These are phyloP conservation scores for Dysdera silvatica DNA, from an alignment of 1,140 invertebrate species.

Conservation along the genomic window DNA sequence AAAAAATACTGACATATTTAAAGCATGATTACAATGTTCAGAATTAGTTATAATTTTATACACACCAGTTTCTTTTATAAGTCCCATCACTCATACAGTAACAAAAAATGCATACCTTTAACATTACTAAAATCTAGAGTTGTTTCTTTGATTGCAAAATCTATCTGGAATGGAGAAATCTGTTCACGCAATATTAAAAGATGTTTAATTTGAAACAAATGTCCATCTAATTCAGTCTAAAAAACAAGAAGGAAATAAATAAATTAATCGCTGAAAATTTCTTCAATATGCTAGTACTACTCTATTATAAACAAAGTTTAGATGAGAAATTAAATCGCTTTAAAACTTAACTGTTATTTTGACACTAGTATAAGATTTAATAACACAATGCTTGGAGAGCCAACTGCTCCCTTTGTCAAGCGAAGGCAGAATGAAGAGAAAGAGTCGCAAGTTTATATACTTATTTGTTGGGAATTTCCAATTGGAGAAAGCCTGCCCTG, in stretches of 20 bases:
- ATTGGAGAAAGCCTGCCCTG: no score
- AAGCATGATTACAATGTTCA: no score
- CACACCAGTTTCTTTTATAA: background rate
- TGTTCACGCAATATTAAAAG: constrained; percentile 92
- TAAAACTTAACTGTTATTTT: no score
- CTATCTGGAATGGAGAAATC: constrained; percentile 95
- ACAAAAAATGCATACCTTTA: constrained; percentile 50
- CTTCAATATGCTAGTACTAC: background rate
- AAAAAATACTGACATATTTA: no score
- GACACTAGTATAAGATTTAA: no score
- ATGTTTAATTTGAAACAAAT: constrained; percentile 96
- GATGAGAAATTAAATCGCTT: no score
- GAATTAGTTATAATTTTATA: no score
- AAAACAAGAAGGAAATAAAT: constrained; percentile 25
- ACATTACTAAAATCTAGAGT: constrained; percentile 77
- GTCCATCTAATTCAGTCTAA: constrained; percentile 70
- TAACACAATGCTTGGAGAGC: no score
- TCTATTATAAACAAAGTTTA: background rate
- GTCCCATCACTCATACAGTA: constrained; percentile 25
- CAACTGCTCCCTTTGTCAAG: no score
- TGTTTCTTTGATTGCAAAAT: constrained; percentile 87
- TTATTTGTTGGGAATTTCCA: no score
- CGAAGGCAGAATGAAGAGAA: no score
- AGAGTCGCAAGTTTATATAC: no score
- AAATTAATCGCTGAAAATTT: background rate